A percentile compares a stretch with the other conserved stretches of the same genome.
phyloP scores from a whole-genome alignment of 2,113 vertebrate genomes.

The Bucco capensis region DNA sequence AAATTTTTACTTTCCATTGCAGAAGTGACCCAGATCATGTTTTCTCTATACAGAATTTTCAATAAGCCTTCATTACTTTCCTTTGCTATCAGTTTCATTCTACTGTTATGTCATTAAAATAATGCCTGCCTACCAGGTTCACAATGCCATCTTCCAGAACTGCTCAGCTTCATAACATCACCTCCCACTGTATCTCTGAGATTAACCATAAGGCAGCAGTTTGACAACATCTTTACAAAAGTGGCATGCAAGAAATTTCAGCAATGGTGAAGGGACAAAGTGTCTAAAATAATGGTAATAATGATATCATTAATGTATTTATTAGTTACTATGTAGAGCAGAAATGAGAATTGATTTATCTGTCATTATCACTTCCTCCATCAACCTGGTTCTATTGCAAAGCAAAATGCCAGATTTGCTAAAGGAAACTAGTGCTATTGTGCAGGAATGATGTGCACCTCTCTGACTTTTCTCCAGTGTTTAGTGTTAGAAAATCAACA shows the following conservation, averaged over 20 bases:
- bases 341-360: slow-evolving; percentile 22
- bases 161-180: not conserved
- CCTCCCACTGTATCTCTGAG: not conserved
- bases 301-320: not conserved
- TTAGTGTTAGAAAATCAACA: not conserved
- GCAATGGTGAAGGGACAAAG: not conserved
- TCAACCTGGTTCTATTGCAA: not conserved
- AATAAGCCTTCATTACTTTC: not conserved
- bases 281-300: not conserved
- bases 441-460: not conserved
- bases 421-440: not conserved
- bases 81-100: not conserved
- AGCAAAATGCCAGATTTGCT: not conserved
- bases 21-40: not conserved
- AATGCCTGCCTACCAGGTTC: not conserved
- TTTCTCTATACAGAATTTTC: not conserved
- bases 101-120: not conserved
- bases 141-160: not conserved
- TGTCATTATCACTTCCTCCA: not conserved
- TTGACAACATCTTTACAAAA: not conserved
- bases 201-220: not conserved
- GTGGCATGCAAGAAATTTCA: not conserved
- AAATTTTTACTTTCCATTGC: not conserved
- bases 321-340: not conserved
- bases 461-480: not conserved